phyloP scores from a whole-genome alignment of 2,113 vertebrate species.

The Xiphophorus hellerii region DNA sequence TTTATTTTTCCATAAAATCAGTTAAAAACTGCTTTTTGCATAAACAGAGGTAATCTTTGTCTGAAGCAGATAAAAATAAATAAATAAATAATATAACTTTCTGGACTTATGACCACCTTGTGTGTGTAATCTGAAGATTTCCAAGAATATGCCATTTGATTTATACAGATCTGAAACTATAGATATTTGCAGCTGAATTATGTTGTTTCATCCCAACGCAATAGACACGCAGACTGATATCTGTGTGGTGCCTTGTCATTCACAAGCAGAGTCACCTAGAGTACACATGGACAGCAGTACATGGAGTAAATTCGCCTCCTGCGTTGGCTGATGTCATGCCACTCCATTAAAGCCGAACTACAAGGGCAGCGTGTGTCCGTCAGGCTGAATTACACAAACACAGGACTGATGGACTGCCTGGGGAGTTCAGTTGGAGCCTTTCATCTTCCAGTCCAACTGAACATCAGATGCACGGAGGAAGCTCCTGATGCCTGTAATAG shows the following conservation, averaged over 20 bases:
- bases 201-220: slow-evolving; percentile 1
- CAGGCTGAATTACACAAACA: slow-evolving; percentile 53
- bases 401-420: slow-evolving; percentile 60
- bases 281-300: slow-evolving; percentile 39
- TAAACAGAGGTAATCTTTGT: too few species aligned
- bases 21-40: too few species aligned
- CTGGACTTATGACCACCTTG: neutral
- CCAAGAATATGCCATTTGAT: neutral
- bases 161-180: neutral
- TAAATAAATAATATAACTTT: neutral
- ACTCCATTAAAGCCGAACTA: slow-evolving; percentile 61
- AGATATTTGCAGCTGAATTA: neutral
- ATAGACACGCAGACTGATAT: neutral
- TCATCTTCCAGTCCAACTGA: slow-evolving; percentile 22
- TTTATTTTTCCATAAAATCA: too few species aligned
- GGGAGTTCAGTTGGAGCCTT: slow-evolving; percentile 48
- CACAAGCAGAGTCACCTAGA: slow-evolving; percentile 21
- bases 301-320: slow-evolving; percentile 35
- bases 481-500: slow-evolving; percentile 31
- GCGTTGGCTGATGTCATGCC: slow-evolving; percentile 53
- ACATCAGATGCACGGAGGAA: slow-evolving; percentile 22
- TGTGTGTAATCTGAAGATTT: neutral
- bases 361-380: slow-evolving; percentile 61
- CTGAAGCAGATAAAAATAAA: too few species aligned
- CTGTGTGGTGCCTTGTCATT: slow-evolving; percentile 14